Percentiles rank a stretch among this genome's conserved stretches.
Evolutionary conservation across 2,797 vertebrate species (phyloP).

Genomic region (Tragelaphus oryx): DNA sequence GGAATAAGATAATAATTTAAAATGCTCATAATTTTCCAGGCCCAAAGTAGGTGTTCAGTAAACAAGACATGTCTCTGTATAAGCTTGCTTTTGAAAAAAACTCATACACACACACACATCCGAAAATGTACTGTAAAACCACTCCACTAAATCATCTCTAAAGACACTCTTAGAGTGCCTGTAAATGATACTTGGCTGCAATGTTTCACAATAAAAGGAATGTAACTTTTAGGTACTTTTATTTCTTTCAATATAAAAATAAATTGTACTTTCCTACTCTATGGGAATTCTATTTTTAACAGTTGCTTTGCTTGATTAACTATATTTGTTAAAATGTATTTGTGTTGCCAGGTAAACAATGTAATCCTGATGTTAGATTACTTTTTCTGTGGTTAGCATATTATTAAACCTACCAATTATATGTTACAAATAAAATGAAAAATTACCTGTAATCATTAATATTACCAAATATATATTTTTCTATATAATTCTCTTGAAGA

Average conservation of each 20-base stretch:
- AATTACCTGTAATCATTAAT: slow-evolving; percentile 7
- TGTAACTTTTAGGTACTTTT: background rate
- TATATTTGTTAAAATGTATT: background rate
- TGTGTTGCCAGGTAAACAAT: background rate
- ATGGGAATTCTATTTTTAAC: background rate
- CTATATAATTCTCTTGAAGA: background rate
- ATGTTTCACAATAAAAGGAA: background rate
- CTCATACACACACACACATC: background rate
- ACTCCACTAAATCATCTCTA: background rate
- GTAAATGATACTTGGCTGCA: background rate
- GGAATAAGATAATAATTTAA: background rate
- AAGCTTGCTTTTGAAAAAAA: background rate
- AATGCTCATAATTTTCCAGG: background rate
- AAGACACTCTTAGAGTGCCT: background rate
- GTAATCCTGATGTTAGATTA: background rate
- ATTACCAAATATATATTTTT: background rate
- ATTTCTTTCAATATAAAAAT: background rate
- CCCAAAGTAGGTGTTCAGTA: background rate
- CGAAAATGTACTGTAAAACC: background rate
- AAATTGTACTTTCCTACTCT: background rate
- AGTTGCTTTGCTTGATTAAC: background rate
- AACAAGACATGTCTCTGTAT: background rate
- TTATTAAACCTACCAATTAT: background rate
- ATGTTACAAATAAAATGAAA: background rate
- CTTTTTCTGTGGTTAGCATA: background rate